phyloP scores from a whole-genome alignment of 2,797 vertebrate species.

The Schizopygopsis malacanthus region DNA sequence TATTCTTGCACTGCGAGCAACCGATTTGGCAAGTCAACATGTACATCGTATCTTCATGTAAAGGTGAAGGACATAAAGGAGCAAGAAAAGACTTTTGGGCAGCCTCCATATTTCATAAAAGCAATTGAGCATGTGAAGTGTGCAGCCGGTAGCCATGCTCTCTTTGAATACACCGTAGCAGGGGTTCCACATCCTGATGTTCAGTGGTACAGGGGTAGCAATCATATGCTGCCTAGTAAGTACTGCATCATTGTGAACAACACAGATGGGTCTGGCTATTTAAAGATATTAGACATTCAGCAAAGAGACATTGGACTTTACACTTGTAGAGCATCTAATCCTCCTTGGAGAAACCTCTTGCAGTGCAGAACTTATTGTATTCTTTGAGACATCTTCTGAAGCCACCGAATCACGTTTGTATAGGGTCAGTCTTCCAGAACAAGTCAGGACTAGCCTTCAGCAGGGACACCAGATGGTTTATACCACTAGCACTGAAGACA shows the following conservation, averaged over 20 bases:
- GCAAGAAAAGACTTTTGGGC: conserved; percentile 60
- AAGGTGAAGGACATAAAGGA: conserved; percentile 65
- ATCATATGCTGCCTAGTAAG: conserved; percentile 72
- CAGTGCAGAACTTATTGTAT: conserved; percentile 80
- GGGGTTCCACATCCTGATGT: conserved; percentile 82
- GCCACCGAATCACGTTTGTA: conserved; percentile 60
- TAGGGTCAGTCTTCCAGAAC: conserved; percentile 63
- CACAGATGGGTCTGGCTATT: conserved; percentile 82
- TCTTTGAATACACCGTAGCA: conserved; percentile 80
- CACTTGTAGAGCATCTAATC: conserved; percentile 81
- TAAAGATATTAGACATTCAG: conserved; percentile 76
- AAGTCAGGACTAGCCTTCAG: conserved; percentile 56
- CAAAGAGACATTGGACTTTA: conserved; percentile 82
- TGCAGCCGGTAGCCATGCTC: conserved; percentile 72
- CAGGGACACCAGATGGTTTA: conserved; percentile 59
- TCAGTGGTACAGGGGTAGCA: conserved; percentile 82
- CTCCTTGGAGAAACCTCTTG: conserved; percentile 80
- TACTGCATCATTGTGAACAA: conserved; percentile 73
- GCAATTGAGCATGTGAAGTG: conserved; percentile 71
- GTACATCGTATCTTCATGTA: conserved; percentile 82
- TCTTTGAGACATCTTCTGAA: conserved; percentile 61
- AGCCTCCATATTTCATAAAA: conserved; percentile 80
- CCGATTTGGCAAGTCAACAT: conserved; percentile 76
- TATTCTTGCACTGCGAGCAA: conserved; percentile 86
- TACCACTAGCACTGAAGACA: conserved; percentile 64